Percentiles rank a stretch among this genome's conserved stretches.
Evolutionary conservation across 2,113 vertebrate species (phyloP).

Genomic region (Oryzias melastigma): DNA sequence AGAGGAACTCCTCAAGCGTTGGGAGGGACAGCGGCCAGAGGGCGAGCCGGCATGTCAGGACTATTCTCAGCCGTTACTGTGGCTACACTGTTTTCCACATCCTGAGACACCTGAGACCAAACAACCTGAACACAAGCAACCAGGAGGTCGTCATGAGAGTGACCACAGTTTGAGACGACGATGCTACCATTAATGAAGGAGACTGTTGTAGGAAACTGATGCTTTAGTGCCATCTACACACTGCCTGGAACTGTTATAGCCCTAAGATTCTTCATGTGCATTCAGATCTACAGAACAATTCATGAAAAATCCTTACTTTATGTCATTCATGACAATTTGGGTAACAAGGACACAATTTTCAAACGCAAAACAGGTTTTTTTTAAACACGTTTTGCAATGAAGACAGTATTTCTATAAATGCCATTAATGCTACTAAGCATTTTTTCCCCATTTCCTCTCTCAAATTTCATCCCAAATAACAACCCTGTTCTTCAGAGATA

Average conservation of each 20-base stretch:
- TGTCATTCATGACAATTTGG: too few species aligned
- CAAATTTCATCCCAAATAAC: too few species aligned
- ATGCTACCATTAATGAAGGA: background rate
- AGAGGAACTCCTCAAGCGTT: slow-evolving; percentile 73
- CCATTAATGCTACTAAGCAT: too few species aligned
- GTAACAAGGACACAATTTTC: too few species aligned
- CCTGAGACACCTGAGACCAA: slow-evolving; percentile 84
- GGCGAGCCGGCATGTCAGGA: slow-evolving; percentile 79
- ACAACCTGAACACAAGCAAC: slow-evolving; percentile 76
- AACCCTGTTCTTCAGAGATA: too few species aligned
- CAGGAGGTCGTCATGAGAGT: slow-evolving; percentile 88
- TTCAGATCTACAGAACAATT: background rate
- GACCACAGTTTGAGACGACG: slow-evolving; percentile 72
- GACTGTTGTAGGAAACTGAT: slow-evolving; percentile 11
- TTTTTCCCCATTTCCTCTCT: too few species aligned
- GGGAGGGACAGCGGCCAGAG: slow-evolving; percentile 57
- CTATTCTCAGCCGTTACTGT: slow-evolving; percentile 87
- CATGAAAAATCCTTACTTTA: too few species aligned
- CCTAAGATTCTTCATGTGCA: slow-evolving; percentile 12
- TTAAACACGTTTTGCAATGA: too few species aligned
- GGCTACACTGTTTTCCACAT: slow-evolving; percentile 86
- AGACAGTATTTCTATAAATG: too few species aligned
- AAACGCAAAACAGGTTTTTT: too few species aligned
- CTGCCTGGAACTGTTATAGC: slow-evolving; percentile 26
- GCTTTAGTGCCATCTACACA: slow-evolving; percentile 39